A percentile compares a stretch with the other conserved stretches of the same genome.
Evolutionary conservation across 1,140 invertebrate genomes (phyloP).

Genomic region (Zaprionus ghesquierei): DNA sequence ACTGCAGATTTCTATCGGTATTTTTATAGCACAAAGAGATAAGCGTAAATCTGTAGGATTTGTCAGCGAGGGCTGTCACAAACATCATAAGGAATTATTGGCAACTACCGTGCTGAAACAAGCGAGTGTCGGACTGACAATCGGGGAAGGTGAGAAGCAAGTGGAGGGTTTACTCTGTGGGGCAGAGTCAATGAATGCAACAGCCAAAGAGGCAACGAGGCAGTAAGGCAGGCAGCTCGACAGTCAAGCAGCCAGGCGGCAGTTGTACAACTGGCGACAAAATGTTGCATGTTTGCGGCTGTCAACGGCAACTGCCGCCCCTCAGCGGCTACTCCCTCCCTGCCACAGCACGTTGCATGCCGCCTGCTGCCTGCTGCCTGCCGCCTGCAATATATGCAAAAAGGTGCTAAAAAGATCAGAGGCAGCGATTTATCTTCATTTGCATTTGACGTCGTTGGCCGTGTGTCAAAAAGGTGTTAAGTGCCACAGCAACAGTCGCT

Average conservation of each 20-base stretch:
- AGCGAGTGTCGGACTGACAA: constrained; percentile 5
- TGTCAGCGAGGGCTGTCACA: constrained; percentile 33
- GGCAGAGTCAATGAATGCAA: constrained; percentile 10
- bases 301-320: constrained; percentile 49
- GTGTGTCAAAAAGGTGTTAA: constrained; percentile 81
- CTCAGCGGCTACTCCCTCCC: constrained; percentile 1
- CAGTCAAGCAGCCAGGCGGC: constrained; percentile 6
- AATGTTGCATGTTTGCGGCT: constrained; percentile 79
- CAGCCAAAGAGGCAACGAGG: constrained; percentile 7
- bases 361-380: constrained; percentile 1
- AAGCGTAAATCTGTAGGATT: constrained; percentile 24
- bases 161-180: constrained; percentile 22
- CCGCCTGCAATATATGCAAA: constrained; percentile 66
- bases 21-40: constrained; percentile 6
- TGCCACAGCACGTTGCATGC: constrained; percentile 11
- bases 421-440: constrained; percentile 82
- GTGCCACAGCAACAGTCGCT: constrained; percentile 54
- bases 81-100: constrained; percentile 40
- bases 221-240: constrained; percentile 32
- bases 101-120: constrained; percentile 9
- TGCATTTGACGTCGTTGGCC: constrained; percentile 79
- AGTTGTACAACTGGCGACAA: constrained; percentile 75
- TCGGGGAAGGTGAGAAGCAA: constrained; percentile 4
- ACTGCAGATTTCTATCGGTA: background rate
- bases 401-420: constrained; percentile 82